These are phyloP conservation scores for Butorides virescens DNA, from an alignment of 2,113 vertebrate genomes.

Conservation along the genomic window DNA sequence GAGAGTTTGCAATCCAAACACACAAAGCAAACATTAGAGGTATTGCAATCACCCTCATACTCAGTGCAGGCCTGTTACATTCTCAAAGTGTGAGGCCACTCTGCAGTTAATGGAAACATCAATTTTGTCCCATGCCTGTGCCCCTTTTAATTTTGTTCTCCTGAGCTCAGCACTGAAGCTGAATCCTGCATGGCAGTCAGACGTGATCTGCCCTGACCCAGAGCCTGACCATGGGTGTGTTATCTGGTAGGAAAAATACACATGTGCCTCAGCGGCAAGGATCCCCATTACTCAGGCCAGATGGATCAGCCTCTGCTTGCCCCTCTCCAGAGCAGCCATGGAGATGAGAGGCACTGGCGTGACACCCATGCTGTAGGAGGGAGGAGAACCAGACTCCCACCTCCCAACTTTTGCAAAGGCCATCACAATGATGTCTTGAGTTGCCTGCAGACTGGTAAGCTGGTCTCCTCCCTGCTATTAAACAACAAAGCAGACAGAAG, in stretches of 20 bases:
- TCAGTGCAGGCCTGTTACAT: neutral
- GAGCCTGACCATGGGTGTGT: neutral
- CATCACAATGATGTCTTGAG: neutral
- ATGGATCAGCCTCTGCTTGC: neutral
- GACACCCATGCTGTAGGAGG: neutral
- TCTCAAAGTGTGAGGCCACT: neutral
- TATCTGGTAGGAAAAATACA: neutral
- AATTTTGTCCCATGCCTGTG: neutral
- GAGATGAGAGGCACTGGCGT: neutral
- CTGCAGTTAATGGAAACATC: neutral
- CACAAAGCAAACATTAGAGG: constrained; percentile 36
- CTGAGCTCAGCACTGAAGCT: neutral
- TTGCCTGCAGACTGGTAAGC: neutral
- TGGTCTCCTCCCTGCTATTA: neutral
- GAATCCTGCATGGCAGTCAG: neutral
- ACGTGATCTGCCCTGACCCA: neutral
- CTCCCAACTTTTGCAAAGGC: neutral
- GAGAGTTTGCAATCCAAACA: constrained; percentile 44
- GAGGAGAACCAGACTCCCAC: neutral
- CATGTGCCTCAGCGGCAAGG: neutral
- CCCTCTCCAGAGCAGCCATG: neutral
- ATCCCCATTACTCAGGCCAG: neutral
- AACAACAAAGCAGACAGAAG: neutral
- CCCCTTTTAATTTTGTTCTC: neutral
- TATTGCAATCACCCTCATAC: neutral